Base-by-base conservation (phyloP, 2,113 vertebrate genomes). In the Excalfactoria chinensis region DNA sequence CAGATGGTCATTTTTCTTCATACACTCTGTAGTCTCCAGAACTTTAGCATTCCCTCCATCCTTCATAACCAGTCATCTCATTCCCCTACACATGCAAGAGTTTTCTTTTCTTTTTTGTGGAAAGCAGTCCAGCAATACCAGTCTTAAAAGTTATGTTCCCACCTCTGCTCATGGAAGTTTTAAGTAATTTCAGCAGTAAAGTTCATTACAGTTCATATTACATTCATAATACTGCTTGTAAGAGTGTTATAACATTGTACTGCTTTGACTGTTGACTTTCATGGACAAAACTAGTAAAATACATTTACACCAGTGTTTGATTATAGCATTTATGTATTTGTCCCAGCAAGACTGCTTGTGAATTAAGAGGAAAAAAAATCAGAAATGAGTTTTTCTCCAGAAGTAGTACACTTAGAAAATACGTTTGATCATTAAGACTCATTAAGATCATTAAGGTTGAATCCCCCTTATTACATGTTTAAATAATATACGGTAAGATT, bases 401-500 rank as follows among this genome's bases (percentile, higher is more conserved):
- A 93, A 89, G 71, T 60, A 84, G 35, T 70, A 79, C 43, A 68
- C 60, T 68, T 35, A 34, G 7, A 78, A 96, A 95, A 94, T 18
- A 19, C 35, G 75, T 91, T 89, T 86, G 15, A n/a, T 55, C 37
- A 75, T 60, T 74, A 94, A 83, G 48, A 60, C 8, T 53, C 37
- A 37, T 37, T 37, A 37, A 37, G 12, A 26, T 77, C 8, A 4
- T 77, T 46, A 43, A 89, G 84, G n/a, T 85, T 53, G 60, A 84
- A 89, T 70, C 12, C 12, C 64, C 76, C 95, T 93, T 88, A 93
- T 96, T 93, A 88, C 78, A 85, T 67, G 59, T 53, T 58, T 79
- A 86, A 94, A 70, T 71, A 89, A 75, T 79, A 81, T 43, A 90
- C 69, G 25, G 55, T 34, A 94, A 94, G 74, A 89, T 77, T 94